Evolutionary conservation across 2,797 vertebrate species (phyloP), one percentile per base, ranked within the genome.

Genomic region (Falco rusticolus): DNA sequence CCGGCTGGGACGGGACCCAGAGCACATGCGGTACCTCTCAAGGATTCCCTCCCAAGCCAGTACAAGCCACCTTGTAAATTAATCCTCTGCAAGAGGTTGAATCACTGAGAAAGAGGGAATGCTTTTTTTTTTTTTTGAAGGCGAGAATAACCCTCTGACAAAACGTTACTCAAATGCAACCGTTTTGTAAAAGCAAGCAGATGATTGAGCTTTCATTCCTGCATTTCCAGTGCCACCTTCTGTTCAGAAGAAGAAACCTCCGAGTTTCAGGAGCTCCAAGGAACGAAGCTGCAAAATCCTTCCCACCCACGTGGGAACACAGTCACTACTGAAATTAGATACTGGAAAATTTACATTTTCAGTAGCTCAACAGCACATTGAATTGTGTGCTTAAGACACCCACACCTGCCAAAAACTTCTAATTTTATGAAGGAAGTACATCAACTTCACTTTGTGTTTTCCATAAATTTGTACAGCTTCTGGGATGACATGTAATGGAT

Each of bases 211-310:
- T 37, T n/a, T 24, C 88, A 93, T 89, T 94, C 63, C 81, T 93
- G 89, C 18, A 20, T 69, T 87, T 50, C 56, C 21, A 91, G 56
- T 68, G 93, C 96, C 97, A 94, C 64, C 96, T 96, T 29, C 85
- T 87, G 97, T 39, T 14, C 84, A 39, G 20, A 50, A 25, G 3
- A 2, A 47, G 87, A 81, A 93, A 59, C 3, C 2, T n/a, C 43
- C 0, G 6, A 45, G 50, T 33, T 43, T 53, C 48, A 24, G 65
- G 39, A 28, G 33, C 34, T 78, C 48, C 9, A 3, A 77, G 56
- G 24, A 72, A 53, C 5, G 24, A 34, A 56, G 29, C 48, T 56
- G 48, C 45, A 68, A 79, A 56, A 61, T 72, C 84, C 80, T 90
- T 28, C 64, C 77, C 63, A 11, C 87, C 80, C 81, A 57, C 29